These are phyloP conservation scores for Petrophora chlorosata DNA, from an alignment of 2,888 invertebrate genomes.

Conservation along the genomic window DNA sequence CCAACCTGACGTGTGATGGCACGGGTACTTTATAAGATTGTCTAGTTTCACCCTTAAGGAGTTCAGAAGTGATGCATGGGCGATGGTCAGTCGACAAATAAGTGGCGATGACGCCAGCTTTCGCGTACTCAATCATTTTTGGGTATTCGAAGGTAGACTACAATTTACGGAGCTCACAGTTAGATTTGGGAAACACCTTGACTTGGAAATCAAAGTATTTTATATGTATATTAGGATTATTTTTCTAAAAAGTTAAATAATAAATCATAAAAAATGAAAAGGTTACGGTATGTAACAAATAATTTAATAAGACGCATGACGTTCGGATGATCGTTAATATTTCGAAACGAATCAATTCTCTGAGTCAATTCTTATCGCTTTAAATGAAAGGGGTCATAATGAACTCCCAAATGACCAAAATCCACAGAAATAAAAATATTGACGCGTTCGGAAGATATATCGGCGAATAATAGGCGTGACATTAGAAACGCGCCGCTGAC, in stretches of 20 bases:
- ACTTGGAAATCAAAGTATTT: too few species aligned
- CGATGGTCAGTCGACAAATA: constrained; percentile 45
- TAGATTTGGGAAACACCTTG: neutral
- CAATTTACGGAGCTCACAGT: constrained; percentile 5
- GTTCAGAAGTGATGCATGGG: constrained; percentile 58
- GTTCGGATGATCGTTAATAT: neutral
- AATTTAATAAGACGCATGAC: too few species aligned
- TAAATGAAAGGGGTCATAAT: constrained; percentile 42
- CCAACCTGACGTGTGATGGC: constrained; percentile 68
- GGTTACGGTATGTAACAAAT: too few species aligned
- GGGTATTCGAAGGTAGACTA: constrained; percentile 18
- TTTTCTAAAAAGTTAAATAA: too few species aligned
- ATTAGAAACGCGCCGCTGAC: constrained; percentile 63
- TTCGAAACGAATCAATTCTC: constrained; percentile 1
- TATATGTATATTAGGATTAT: too few species aligned
- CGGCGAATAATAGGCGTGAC: constrained; percentile 80
- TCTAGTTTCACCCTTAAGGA: constrained; percentile 51
- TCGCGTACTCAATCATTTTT: constrained; percentile 36
- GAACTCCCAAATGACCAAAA: constrained; percentile 65
- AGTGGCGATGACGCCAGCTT: constrained; percentile 45
- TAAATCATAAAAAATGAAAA: too few species aligned
- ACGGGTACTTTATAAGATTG: constrained; percentile 75
- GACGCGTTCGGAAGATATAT: constrained; percentile 66
- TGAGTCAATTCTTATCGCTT: constrained; percentile 2
- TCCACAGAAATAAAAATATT: constrained; percentile 74